Percentiles rank a stretch among this genome's conserved stretches.
These are phyloP conservation scores for Shinisaurus crocodilurus DNA, from an alignment of 2,113 vertebrate species.

Conservation along the genomic window DNA sequence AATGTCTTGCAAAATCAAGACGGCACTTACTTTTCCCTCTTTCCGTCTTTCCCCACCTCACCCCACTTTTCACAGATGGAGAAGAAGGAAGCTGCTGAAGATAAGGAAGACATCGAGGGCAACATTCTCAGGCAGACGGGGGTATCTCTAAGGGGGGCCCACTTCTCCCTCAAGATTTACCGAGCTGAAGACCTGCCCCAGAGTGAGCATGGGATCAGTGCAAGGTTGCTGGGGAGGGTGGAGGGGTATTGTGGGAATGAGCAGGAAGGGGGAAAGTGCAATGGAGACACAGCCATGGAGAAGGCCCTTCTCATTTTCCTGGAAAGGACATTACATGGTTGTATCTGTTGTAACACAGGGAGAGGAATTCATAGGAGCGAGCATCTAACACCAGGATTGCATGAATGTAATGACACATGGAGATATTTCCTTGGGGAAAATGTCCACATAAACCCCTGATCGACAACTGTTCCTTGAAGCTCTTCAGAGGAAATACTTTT, in stretches of 20 bases:
- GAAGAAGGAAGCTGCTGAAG: conserved; percentile 85
- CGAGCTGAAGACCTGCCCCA: conserved; percentile 95
- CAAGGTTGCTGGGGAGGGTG: too few species aligned
- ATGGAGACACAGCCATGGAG: background rate
- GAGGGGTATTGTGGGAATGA: background rate
- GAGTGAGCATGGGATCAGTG: conserved; percentile 76
- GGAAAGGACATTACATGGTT: background rate
- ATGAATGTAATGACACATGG: background rate
- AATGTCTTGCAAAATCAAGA: background rate
- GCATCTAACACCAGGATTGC: background rate
- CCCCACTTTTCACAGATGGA: conserved; percentile 78
- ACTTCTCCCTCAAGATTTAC: conserved; percentile 88
- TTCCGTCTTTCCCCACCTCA: background rate
- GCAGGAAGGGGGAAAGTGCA: background rate
- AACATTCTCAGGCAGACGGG: conserved; percentile 91
- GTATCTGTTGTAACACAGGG: too few species aligned
- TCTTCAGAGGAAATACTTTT: background rate
- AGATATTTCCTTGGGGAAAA: background rate
- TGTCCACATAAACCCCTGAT: background rate
- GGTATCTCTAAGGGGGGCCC: conserved; percentile 86
- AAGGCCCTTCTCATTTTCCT: background rate
- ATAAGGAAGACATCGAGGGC: conserved; percentile 92
- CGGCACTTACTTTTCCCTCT: fast-evolving
- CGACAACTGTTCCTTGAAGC: background rate
- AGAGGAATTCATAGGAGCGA: background rate